phyloP scores from a whole-genome alignment of 2,888 invertebrate species.

The Latrodectus elegans region DNA sequence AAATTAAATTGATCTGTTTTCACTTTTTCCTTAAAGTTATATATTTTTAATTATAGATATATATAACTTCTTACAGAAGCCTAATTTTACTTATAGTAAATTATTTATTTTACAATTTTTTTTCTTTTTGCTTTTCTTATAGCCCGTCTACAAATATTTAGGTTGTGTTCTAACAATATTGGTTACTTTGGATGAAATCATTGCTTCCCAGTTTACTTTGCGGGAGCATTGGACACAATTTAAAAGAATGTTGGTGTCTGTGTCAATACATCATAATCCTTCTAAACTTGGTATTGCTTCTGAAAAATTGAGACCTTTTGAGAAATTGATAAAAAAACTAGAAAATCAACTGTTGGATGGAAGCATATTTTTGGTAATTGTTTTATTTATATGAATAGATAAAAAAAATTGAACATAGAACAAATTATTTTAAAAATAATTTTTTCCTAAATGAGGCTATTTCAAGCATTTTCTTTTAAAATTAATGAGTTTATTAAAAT shows the following conservation, averaged over 20 bases:
- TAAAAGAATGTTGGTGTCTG: slow-evolving; percentile 83
- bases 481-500: too few species aligned
- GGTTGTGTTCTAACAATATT: slow-evolving; percentile 77
- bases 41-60: too few species aligned
- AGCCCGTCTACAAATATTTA: slow-evolving; percentile 76
- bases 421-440: too few species aligned
- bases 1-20: too few species aligned
- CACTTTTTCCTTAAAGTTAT: too few species aligned
- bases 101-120: background rate
- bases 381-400: background rate
- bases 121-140: slow-evolving; percentile 28
- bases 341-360: slow-evolving; percentile 82
- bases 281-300: slow-evolving; percentile 79
- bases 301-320: slow-evolving; percentile 81
- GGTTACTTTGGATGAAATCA: slow-evolving; percentile 81
- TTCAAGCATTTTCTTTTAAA: too few species aligned
- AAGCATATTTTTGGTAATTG: slow-evolving; percentile 81
- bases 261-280: slow-evolving; percentile 81
- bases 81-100: background rate
- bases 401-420: background rate
- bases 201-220: slow-evolving; percentile 79
- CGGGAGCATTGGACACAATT: slow-evolving; percentile 86
- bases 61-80: too few species aligned
- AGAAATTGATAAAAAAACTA: slow-evolving; percentile 83
- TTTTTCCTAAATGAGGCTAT: too few species aligned